phyloP scores from a whole-genome alignment of 30 jellyfish, hydroid and myxozoan species.

The Morbakka virulenta region DNA sequence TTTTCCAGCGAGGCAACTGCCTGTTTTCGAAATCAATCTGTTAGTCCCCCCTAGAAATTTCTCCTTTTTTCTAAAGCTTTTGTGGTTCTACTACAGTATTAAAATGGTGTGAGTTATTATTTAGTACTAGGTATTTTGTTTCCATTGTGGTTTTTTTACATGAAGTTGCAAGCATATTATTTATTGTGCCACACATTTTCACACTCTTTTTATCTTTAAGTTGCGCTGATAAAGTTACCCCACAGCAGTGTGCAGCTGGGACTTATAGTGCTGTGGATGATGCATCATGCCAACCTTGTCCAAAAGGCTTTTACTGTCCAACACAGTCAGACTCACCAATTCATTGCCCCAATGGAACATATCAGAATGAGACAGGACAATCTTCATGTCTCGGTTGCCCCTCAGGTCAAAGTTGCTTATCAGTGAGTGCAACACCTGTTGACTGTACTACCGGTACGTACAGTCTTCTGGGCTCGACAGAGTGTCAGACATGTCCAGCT shows the following conservation, averaged over 20 bases:
- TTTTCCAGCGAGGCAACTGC: too few species aligned
- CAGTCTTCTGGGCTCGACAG: constrained; percentile 50
- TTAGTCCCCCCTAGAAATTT: too few species aligned
- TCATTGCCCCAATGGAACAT: constrained; percentile 79
- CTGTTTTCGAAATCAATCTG: too few species aligned
- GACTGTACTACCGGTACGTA: constrained; percentile 74
- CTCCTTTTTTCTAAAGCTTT: too few species aligned
- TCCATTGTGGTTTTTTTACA: too few species aligned
- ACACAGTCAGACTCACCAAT: constrained; percentile 45
- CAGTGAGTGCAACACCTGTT: constrained; percentile 45
- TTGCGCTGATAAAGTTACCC: too few species aligned
- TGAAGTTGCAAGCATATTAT: too few species aligned
- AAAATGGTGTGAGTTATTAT: too few species aligned
- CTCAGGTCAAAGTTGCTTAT: constrained; percentile 71
- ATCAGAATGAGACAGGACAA: constrained; percentile 75
- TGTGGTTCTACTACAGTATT: too few species aligned
- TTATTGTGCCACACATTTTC: too few species aligned
- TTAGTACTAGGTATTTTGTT: too few species aligned
- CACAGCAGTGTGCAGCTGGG: constrained; percentile 67
- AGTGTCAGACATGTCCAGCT: constrained; percentile 76
- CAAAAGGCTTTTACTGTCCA: constrained; percentile 87
- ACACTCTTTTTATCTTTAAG: too few species aligned
- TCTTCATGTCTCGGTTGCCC: constrained; percentile 73
- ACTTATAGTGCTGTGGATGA: constrained; percentile 54
- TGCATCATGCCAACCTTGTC: constrained; percentile 68